These are phyloP conservation scores for Dendrophyllia cribrosa DNA, from an alignment of 64 coral and sea anemone genomes.

Conservation along the genomic window DNA sequence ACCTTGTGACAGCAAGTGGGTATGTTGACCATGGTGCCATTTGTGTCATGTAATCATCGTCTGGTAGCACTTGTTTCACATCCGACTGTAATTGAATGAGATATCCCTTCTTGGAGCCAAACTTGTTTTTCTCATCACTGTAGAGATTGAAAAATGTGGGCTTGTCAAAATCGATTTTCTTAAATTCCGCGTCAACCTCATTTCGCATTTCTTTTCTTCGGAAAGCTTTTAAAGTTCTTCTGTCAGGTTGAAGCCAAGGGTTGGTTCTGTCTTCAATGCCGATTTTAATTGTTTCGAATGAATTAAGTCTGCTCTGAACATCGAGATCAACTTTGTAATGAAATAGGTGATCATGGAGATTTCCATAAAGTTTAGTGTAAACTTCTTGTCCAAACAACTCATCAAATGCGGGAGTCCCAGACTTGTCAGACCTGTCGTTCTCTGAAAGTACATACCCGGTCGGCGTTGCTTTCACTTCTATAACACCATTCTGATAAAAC, in stretches of 20 bases:
- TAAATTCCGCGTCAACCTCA: neutral
- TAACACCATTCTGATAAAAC: constrained; percentile 78
- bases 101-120: constrained; percentile 16
- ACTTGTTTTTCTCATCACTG: constrained; percentile 4
- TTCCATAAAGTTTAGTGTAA: constrained; percentile 2
- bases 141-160: constrained; percentile 22
- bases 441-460: constrained; percentile 43
- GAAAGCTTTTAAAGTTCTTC: neutral
- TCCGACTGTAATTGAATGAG: neutral
- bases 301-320: neutral
- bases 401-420: neutral
- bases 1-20: constrained; percentile 25
- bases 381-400: constrained; percentile 1
- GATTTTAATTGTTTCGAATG: neutral
- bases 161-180: neutral
- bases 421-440: neutral
- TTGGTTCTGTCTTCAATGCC: neutral
- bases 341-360: constrained; percentile 29
- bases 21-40: constrained; percentile 39
- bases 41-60: neutral
- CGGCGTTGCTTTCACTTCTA: constrained; percentile 51
- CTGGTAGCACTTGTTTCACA: constrained; percentile 14
- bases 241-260: neutral
- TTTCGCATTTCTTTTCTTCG: neutral
- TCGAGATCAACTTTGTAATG: constrained; percentile 58